Percentiles rank a stretch among this genome's conserved stretches.
Evolutionary conservation across 30 jellyfish, hydroid and myxozoan genomes (phyloP).

Genomic region (Aurelia aurita complex sp. Pacific): DNA sequence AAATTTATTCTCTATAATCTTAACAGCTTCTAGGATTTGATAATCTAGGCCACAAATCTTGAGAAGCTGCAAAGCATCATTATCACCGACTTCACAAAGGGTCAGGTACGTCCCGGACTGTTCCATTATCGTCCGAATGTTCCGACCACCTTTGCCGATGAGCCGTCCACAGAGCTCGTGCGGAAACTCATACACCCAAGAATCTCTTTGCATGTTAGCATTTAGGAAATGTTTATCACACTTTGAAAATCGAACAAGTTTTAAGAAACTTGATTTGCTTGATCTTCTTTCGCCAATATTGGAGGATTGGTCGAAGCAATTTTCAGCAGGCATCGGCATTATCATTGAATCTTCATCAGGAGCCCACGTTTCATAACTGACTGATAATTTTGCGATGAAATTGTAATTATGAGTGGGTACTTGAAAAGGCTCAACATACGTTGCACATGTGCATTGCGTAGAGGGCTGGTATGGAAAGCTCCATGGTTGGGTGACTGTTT

Average conservation of each 20-base stretch:
- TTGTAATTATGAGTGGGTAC: background rate
- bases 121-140: conserved; percentile 31
- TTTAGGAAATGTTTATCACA: conserved; percentile 8
- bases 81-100: background rate
- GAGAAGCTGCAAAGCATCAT: conserved; percentile 9
- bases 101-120: conserved; percentile 39
- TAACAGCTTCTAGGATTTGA: conserved; percentile 30
- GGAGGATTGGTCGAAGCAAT: no score
- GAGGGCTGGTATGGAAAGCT: no score
- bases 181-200: conserved; percentile 74
- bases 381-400: no score
- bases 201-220: conserved; percentile 1
- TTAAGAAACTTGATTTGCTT: background rate
- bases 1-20: conserved; percentile 31
- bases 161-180: conserved; percentile 68
- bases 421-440: background rate
- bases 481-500: no score
- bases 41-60: conserved; percentile 32
- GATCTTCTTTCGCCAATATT: no score
- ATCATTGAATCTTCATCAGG: no score
- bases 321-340: no score
- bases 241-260: conserved; percentile 24
- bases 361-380: no score
- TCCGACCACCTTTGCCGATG: conserved; percentile 65
- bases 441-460: no score